These are phyloP conservation scores for Thumatha senex DNA, from an alignment of 2,888 invertebrate species.

Conservation along the genomic window DNA sequence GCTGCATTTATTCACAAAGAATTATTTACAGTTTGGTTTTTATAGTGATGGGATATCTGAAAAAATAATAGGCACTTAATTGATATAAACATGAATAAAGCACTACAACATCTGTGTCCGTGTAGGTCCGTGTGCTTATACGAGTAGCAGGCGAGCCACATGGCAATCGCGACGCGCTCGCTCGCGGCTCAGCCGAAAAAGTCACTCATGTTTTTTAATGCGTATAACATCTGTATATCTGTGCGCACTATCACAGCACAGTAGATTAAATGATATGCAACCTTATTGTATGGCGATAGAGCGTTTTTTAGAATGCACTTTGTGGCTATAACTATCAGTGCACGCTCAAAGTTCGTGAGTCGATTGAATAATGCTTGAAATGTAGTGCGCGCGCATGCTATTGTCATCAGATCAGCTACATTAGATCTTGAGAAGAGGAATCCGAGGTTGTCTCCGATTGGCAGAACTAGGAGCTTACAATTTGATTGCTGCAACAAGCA, in stretches of 20 bases:
- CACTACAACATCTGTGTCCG: too few relatives aligned
- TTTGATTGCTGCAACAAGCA: too few relatives aligned
- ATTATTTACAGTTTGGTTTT: background rate
- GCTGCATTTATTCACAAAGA: background rate
- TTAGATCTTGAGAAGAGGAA: slow-evolving; percentile 25
- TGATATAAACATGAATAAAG: background rate
- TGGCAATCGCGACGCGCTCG: background rate
- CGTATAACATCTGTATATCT: slow-evolving; percentile 62
- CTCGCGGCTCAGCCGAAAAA: slow-evolving; percentile 48
- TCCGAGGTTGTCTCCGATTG: too few relatives aligned
- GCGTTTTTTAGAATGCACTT: background rate
- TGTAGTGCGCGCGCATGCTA: slow-evolving; percentile 33
- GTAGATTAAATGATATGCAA: background rate
- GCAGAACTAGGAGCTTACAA: too few relatives aligned
- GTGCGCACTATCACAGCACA: slow-evolving; percentile 23
- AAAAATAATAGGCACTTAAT: background rate
- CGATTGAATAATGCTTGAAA: slow-evolving; percentile 15
- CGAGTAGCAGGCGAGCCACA: too few relatives aligned
- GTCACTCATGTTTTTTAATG: slow-evolving; percentile 63
- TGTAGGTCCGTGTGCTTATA: background rate
- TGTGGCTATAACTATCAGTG: slow-evolving; percentile 7
- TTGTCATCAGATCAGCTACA: slow-evolving; percentile 16
- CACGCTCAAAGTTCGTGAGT: slow-evolving; percentile 11
- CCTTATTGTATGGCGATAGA: background rate
- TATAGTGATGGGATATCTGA: background rate